Conservation (phyloP, 2,113 vertebrate genomes). For the Lontra canadensis region DNA sequence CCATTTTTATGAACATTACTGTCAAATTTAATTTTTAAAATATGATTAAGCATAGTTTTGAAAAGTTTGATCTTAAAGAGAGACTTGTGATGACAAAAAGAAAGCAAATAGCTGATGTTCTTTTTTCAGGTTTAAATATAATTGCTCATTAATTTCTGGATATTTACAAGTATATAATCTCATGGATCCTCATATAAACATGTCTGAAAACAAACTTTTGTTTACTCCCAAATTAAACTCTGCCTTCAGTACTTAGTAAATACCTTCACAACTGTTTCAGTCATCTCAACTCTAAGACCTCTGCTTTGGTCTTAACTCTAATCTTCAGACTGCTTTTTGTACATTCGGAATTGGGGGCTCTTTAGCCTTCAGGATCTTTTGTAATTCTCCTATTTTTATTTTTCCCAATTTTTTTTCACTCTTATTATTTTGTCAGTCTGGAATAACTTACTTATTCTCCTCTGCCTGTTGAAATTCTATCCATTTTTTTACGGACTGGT, state of each 20-base stretch:
- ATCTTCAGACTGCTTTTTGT: background rate
- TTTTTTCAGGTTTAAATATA: background rate
- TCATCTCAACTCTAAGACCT: background rate
- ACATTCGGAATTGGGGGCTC: background rate
- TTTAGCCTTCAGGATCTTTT: background rate
- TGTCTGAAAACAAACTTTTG: background rate
- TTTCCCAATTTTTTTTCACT: background rate
- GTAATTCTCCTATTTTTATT: background rate
- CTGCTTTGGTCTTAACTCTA: background rate
- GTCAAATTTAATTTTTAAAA: background rate
- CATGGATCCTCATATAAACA: background rate
- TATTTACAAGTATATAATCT: background rate
- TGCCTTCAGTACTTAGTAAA: background rate
- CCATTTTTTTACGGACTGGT: background rate
- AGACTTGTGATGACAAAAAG: background rate
- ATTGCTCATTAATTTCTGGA: background rate
- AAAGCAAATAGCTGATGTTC: background rate
- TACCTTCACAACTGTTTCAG: background rate
- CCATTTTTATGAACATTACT: background rate
- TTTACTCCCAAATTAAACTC: background rate
- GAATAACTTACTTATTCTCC: background rate
- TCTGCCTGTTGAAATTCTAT: background rate
- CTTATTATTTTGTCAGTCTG: background rate
- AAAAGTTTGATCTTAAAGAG: background rate
- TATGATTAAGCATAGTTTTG: background rate